Conservation (phyloP, 2,888 invertebrate species). For the Ectobius pallidus region DNA sequence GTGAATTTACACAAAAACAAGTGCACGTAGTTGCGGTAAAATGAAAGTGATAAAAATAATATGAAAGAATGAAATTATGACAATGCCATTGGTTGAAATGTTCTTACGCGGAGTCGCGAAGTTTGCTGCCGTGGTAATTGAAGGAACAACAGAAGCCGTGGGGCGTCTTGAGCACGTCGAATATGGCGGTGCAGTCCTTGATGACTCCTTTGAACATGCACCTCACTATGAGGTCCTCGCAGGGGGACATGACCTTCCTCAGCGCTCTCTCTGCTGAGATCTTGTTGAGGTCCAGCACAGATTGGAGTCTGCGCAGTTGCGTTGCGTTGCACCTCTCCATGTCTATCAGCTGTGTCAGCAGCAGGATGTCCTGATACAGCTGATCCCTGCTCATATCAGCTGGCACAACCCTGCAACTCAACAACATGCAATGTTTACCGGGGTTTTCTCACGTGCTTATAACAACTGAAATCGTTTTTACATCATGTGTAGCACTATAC, state of each 20-base stretch:
- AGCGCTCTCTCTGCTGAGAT: constrained; percentile 46
- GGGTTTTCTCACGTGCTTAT: not conserved
- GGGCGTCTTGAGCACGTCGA: constrained; percentile 55
- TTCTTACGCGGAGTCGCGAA: not conserved
- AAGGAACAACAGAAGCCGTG: constrained; percentile 69
- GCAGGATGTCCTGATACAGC: constrained; percentile 50
- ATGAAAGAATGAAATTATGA: no score
- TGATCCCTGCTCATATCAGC: constrained; percentile 53
- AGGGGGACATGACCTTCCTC: constrained; percentile 57
- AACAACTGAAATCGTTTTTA: no score
- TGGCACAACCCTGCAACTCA: constrained; percentile 49
- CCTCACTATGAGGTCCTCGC: constrained; percentile 58
- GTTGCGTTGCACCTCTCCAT: not conserved
- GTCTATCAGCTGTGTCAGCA: constrained; percentile 44
- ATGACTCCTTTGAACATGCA: constrained; percentile 66
- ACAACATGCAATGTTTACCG: no score
- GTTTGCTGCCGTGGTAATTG: constrained; percentile 60
- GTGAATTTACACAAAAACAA: no score
- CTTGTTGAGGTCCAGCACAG: constrained; percentile 48
- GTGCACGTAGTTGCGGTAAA: no score
- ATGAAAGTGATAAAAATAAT: no score
- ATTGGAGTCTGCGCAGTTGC: constrained; percentile 45
- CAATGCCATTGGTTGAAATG: no score
- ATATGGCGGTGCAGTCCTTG: constrained; percentile 60
- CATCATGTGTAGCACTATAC: no score